Evolutionary conservation across 2,113 vertebrate genomes (phyloP).

Genomic region (Nycticebus coucang): DNA sequence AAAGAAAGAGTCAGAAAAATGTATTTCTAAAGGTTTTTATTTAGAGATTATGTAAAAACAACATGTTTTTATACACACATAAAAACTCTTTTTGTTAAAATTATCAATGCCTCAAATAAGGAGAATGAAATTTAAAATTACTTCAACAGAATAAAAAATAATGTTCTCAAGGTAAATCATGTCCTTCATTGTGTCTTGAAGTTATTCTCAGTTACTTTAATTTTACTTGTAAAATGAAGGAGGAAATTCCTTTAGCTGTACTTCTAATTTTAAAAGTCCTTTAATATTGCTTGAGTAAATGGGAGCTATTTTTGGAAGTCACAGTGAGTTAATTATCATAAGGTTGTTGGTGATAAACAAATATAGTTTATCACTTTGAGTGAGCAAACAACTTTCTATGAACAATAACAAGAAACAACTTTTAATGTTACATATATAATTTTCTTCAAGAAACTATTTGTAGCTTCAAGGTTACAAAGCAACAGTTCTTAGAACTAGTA

Average conservation of each 20-base stretch:
- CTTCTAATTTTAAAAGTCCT: constrained; percentile 14
- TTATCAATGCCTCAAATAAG: not conserved
- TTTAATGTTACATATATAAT: not conserved
- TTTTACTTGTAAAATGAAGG: constrained; percentile 2
- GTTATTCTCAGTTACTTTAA: not conserved
- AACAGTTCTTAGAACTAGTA: not conserved
- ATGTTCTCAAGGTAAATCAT: constrained; percentile 26
- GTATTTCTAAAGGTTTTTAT: not conserved
- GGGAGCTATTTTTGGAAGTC: constrained; percentile 29
- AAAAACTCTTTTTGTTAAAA: constrained; percentile 31
- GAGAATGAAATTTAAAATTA: constrained; percentile 47
- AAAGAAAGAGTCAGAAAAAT: constrained; percentile 14
- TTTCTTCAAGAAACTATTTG: not conserved
- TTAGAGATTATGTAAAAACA: not conserved
- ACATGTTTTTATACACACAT: not conserved
- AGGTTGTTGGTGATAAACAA: not conserved
- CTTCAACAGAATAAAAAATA: constrained; percentile 9
- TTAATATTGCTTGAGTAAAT: constrained; percentile 33
- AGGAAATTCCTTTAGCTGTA: not conserved
- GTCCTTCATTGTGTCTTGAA: not conserved
- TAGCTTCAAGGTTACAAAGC: constrained; percentile 4
- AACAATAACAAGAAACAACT: not conserved
- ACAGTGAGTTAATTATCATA: constrained; percentile 41
- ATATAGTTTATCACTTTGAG: not conserved
- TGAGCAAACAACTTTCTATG: not conserved